These are phyloP conservation scores for Megaceryle alcyon DNA, from an alignment of 2,797 vertebrate species.

Conservation along the genomic window DNA sequence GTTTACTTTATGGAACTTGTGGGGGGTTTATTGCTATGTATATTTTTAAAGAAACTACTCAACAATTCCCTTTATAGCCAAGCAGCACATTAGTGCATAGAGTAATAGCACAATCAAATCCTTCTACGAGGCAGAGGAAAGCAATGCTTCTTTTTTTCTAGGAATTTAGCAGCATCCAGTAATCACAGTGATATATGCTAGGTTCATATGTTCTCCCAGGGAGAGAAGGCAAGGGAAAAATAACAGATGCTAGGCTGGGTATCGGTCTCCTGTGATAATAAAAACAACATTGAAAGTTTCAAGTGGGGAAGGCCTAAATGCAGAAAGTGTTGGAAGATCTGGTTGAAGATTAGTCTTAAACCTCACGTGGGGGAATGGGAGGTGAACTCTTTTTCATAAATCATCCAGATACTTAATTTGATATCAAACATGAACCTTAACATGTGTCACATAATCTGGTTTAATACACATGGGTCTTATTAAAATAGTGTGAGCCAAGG, in stretches of 20 bases:
- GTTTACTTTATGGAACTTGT: slow-evolving; percentile 11
- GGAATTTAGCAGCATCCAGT: slow-evolving; percentile 64
- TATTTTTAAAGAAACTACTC: slow-evolving; percentile 13
- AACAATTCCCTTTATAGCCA: slow-evolving; percentile 55
- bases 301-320: slow-evolving; percentile 59
- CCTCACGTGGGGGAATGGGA: slow-evolving; percentile 61
- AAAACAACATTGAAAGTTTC: slow-evolving; percentile 71
- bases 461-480: slow-evolving; percentile 79
- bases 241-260: slow-evolving; percentile 75
- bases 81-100: slow-evolving; percentile 44
- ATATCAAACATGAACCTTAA: slow-evolving; percentile 80
- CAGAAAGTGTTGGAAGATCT: slow-evolving; percentile 77
- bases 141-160: slow-evolving; percentile 31
- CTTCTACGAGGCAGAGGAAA: slow-evolving; percentile 26
- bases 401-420: slow-evolving; percentile 80
- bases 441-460: slow-evolving; percentile 79
- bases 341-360: slow-evolving; percentile 78
- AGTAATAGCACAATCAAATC: slow-evolving; percentile 60
- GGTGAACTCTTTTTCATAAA: slow-evolving; percentile 77
- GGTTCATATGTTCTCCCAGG: slow-evolving; percentile 42
- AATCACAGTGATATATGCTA: slow-evolving; percentile 60
- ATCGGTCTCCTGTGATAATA: slow-evolving; percentile 74
- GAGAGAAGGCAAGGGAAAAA: slow-evolving; percentile 64
- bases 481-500: slow-evolving; percentile 79
- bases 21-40: not conserved